Percentiles rank a stretch among this genome's conserved stretches.
These are phyloP conservation scores for Scolopax bukidnonensis DNA, from an alignment of 2,797 vertebrate species.

Conservation along the genomic window DNA sequence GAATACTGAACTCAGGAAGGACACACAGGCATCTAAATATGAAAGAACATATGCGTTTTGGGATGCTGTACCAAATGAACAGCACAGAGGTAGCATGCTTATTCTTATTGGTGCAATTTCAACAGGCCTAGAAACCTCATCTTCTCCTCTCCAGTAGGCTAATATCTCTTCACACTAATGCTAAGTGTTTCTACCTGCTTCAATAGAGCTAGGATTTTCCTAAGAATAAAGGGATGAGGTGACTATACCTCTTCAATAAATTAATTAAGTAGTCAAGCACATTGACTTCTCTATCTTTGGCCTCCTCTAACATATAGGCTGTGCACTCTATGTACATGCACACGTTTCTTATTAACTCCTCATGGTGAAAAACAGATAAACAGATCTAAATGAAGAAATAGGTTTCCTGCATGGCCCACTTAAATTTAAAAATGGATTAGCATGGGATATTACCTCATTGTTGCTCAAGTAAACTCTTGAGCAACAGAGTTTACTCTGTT, in stretches of 20 bases:
- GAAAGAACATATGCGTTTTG: not conserved
- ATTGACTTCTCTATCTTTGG: not conserved
- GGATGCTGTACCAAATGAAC: not conserved
- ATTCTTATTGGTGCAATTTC: not conserved
- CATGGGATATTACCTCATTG: not conserved
- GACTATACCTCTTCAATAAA: not conserved
- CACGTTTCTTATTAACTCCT: not conserved
- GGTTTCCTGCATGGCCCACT: not conserved
- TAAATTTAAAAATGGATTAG: not conserved
- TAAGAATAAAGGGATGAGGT: not conserved
- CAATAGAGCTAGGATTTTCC: not conserved
- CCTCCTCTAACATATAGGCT: not conserved
- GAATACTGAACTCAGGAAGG: not conserved
- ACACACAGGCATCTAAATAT: not conserved
- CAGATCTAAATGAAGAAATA: not conserved
- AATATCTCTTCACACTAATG: not conserved
- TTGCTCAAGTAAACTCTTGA: not conserved
- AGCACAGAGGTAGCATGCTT: not conserved
- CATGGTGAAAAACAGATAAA: not conserved
- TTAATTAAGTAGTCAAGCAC: not conserved
- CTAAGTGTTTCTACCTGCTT: not conserved
- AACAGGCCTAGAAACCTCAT: not conserved
- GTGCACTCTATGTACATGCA: not conserved
- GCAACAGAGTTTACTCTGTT: not conserved
- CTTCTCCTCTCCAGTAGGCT: not conserved